These are phyloP conservation scores for Blastomussa wellsi DNA, from an alignment of 92 coral and sea anemone species.

Conservation along the genomic window DNA sequence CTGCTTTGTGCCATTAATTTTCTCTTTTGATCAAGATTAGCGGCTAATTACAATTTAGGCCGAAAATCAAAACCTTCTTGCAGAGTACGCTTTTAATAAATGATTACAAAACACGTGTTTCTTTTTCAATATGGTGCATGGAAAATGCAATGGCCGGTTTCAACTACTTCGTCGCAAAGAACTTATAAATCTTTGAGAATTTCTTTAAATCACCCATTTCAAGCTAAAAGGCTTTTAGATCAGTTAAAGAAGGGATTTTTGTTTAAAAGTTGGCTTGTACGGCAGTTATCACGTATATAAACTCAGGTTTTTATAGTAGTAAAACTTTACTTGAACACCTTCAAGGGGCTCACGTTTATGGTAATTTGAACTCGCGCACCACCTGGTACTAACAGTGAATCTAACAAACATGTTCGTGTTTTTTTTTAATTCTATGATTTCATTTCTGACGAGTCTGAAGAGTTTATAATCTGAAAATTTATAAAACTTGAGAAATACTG, in stretches of 20 bases:
- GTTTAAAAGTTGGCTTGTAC: background rate
- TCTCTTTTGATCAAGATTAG: constrained; percentile 31
- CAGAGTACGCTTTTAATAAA: constrained; percentile 16
- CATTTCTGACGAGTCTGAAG: too few relatives aligned
- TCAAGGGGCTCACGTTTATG: background rate
- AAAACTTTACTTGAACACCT: background rate
- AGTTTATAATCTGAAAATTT: too few relatives aligned
- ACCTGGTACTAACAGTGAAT: background rate
- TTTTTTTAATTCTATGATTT: background rate
- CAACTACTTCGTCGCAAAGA: background rate
- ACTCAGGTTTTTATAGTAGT: background rate
- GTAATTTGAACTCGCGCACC: background rate
- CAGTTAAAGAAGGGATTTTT: background rate
- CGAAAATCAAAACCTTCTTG: constrained; percentile 23
- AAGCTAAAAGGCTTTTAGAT: background rate
- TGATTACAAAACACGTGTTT: constrained; percentile 7
- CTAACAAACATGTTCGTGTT: background rate
- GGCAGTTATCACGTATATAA: background rate
- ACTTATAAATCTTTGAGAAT: background rate
- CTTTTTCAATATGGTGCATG: background rate
- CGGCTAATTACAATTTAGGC: constrained; percentile 29
- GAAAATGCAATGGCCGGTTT: background rate
- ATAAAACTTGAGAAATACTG: too few relatives aligned
- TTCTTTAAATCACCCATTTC: background rate
- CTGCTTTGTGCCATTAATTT: constrained; percentile 20